Base-by-base conservation (phyloP, 2,113 vertebrate genomes). In the Brevimyrus niger region DNA sequence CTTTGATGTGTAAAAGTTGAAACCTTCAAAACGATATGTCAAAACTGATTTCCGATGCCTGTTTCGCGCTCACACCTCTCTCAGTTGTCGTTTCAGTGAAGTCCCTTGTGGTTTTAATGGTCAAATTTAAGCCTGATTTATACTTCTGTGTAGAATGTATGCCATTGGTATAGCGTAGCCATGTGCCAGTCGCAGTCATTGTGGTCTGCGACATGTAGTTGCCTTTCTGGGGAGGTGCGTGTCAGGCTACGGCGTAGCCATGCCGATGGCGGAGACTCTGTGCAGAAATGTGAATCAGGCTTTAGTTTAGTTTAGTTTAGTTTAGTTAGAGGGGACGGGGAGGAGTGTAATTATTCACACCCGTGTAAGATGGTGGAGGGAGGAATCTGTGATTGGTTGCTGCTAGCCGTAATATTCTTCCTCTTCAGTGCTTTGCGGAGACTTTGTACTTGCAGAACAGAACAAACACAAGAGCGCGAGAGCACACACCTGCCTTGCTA, bases 401-500 rank as follows among this genome's bases (percentile, higher is more conserved):
- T 91, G 87, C 87, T 69, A 89, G 86, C 83, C 61, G 86, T 65
- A 87, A 76, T 88, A 21, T 61, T 86, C 84, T 89, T 80, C 84
- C 48, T 47, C n/a, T n/a, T 73, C 27, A 89, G 19, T 48, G 88
- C 88, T 88, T 91, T 89, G 90, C 89, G 65, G 86, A 93, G 92
- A 95, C 94, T 94, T 95, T 95, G 95, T 91, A 92, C 94, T 89
- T 83, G 91, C 55, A 86, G 53, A 44, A 47, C 83, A 89, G 89
- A 93, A 91, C 90, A 95, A 95, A 94, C 92, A 61, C 93, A 50
- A 88, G 19, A 9, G 48, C 44, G 35, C 90, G 46, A 47, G 82
- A 80, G 90, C 90, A 91, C 92, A 90, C 86, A 89, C 92, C 87
- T 93, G 50, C 48, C 89, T 91, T 90, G 90, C 88, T 53, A 88